These are phyloP conservation scores for Ectobius pallidus DNA, from an alignment of 2,888 invertebrate species.

Conservation along the genomic window DNA sequence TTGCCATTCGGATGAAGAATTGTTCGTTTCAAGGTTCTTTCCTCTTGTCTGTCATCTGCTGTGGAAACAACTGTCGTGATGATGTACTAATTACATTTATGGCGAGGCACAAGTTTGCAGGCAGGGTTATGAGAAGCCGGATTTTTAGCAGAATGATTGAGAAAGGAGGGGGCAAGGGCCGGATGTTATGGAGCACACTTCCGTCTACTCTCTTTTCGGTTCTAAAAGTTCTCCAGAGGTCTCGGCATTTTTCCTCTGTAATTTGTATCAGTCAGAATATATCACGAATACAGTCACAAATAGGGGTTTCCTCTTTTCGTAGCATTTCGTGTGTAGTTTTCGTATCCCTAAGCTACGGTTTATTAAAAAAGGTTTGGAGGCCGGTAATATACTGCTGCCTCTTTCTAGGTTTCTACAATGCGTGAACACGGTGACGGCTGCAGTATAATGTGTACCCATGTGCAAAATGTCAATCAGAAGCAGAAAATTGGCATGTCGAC, in stretches of 20 bases:
- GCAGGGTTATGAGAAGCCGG: neutral
- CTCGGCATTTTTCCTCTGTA: constrained; percentile 10
- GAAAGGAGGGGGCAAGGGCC: neutral
- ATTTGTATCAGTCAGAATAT: constrained; percentile 5
- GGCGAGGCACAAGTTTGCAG: neutral
- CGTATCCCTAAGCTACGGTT: neutral
- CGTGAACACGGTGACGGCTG: too few species aligned
- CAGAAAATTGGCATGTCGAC: too few species aligned
- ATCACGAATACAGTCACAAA: neutral
- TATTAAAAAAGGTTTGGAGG: neutral
- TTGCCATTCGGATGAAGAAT: too few species aligned
- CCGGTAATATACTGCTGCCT: too few species aligned
- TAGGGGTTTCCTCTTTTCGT: neutral
- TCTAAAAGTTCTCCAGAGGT: neutral
- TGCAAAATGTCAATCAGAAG: too few species aligned
- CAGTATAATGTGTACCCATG: too few species aligned
- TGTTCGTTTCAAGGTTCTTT: too few species aligned
- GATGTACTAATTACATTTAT: neutral
- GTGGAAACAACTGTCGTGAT: too few species aligned
- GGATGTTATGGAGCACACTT: neutral
- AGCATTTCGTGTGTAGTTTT: neutral
- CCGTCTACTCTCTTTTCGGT: neutral
- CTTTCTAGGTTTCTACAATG: too few species aligned
- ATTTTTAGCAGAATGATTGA: neutral
- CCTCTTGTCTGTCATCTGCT: too few species aligned